Base-by-base conservation (phyloP, 2,888 invertebrate species). In the Schrankia costaestrigalis region DNA sequence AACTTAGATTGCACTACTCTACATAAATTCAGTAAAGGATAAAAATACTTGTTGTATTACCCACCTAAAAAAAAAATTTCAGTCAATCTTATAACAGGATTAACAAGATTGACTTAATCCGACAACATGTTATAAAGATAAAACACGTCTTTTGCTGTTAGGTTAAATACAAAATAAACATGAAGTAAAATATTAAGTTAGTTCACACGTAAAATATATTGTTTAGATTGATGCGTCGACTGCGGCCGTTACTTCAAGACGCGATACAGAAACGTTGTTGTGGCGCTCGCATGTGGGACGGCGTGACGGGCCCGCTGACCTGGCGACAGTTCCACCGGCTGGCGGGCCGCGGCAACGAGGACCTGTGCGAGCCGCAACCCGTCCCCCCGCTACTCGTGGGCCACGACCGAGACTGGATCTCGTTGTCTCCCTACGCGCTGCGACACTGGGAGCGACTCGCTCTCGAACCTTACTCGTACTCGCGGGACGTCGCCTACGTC, bases 301-400 rank as follows among this genome's bases (percentile, higher is more conserved):
- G 97, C 32, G 97, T 99, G 23, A 94, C 96, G 48, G 99, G 99
- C 1, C 99, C 99, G 15, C 91, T 99, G 8, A 99, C 99, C 1
- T 99, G 99, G 99, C 91, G 98, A 32, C 97, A 98, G 78, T 98
- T 99, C 85, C 98, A 98, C 89, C 92, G 97, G 40, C 90, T 98
- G 41, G 97, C 98, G 22, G 98, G 97, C 5, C 90, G 97, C 71
- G 97, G 97, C 34, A 96, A 97, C 35, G 96, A 96, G 72, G 98
- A 98, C 74, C 94, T 97, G 47, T 97, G 97, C 84, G 98, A 98
- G 73, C 98, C 98, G 18, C 98, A 98, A 79, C 98, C 98, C 0
- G 96, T 98, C 62, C 98, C 98, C 11, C 95, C 96, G 3, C 89
- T 98, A 26, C 92, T 98, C 34, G 97, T 97, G 22, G 98, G 98